Conservation (phyloP, 30 jellyfish, hydroid and myxozoan species). For the Aurelia sp. region DNA sequence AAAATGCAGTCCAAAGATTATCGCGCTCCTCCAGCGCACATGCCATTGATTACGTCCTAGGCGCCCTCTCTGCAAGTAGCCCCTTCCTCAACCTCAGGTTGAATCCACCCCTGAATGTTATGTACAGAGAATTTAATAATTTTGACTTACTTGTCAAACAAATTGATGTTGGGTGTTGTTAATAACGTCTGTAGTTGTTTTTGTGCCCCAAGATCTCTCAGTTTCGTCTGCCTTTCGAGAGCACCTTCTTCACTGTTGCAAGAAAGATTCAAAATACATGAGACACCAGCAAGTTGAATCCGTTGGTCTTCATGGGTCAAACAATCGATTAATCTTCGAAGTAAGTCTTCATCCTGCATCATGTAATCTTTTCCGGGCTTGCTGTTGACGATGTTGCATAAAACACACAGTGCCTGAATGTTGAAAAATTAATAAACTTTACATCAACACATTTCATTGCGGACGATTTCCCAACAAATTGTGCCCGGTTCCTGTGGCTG, state of each 20-base stretch:
- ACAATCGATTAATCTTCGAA: conserved; percentile 40
- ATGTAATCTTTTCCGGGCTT: conserved; percentile 55
- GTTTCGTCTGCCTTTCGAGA: conserved; percentile 70
- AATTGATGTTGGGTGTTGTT: conserved; percentile 68
- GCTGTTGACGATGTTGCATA: conserved; percentile 78
- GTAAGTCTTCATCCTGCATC: conserved; percentile 63
- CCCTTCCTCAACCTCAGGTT: no score
- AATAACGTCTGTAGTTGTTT: conserved; percentile 75
- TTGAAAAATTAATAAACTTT: not conserved
- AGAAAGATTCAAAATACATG: conserved; percentile 69
- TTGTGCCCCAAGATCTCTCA: conserved; percentile 92
- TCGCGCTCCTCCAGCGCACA: no score
- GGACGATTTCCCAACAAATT: no score
- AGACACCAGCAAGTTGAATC: conserved; percentile 86
- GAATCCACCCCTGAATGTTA: no score
- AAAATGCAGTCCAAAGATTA: no score
- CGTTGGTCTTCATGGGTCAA: conserved; percentile 57
- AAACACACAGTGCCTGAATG: conserved; percentile 83
- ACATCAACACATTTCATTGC: not conserved
- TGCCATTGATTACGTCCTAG: no score
- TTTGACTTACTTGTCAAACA: conserved; percentile 78
- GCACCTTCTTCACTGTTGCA: conserved; percentile 66
- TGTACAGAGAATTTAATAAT: no score
- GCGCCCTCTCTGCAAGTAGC: no score
- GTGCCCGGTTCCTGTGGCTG: no score